phyloP scores from a whole-genome alignment of 2,113 vertebrate species.

The Cyanoderma ruficeps region DNA sequence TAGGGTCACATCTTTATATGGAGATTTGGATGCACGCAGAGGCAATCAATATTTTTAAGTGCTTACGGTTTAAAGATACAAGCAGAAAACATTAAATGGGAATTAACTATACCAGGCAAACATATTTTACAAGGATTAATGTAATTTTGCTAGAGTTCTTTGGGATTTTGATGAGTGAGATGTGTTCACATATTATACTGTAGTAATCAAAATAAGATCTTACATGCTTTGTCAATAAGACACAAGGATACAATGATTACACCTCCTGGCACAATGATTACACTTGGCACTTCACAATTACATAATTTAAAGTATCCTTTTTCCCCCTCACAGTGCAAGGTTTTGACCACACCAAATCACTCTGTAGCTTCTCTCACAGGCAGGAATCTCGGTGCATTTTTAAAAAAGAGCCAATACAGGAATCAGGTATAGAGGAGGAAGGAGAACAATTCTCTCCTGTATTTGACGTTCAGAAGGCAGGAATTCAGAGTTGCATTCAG shows the following conservation, averaged over 20 bases:
- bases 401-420: background rate
- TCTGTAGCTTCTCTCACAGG: background rate
- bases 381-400: background rate
- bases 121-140: background rate
- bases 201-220: background rate
- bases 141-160: background rate
- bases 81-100: background rate
- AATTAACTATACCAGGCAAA: background rate
- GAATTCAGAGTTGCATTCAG: background rate
- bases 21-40: background rate
- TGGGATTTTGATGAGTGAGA: background rate
- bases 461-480: background rate
- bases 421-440: background rate
- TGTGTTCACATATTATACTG: background rate
- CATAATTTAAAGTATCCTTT: background rate
- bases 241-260: background rate
- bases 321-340: rapidly evolving
- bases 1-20: background rate
- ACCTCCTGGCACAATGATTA: background rate
- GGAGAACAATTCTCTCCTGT: background rate
- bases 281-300: background rate
- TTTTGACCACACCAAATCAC: background rate
- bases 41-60: background rate
- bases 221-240: background rate
- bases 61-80: background rate